phyloP scores from a whole-genome alignment of 2,113 vertebrate species.

The Lethenteron camtschaticum region DNA sequence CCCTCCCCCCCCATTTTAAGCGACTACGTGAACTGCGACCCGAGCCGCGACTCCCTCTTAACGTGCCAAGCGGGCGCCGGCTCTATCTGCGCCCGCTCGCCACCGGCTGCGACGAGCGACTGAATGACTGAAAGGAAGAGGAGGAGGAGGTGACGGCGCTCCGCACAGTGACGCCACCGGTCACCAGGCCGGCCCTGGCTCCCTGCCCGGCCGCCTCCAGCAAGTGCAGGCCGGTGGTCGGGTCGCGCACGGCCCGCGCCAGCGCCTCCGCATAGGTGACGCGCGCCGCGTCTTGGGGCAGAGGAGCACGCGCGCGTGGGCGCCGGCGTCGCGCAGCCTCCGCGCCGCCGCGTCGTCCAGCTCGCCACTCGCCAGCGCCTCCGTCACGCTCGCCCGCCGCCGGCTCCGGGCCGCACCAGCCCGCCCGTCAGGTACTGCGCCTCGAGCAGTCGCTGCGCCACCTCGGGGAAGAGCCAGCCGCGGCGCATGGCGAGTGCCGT shows the following conservation, averaged over 20 bases:
- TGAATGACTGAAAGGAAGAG: too few relatives aligned
- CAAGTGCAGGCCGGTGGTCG: constrained; percentile 54
- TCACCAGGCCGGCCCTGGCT: too few relatives aligned
- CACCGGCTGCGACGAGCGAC: too few relatives aligned
- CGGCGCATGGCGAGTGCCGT: constrained; percentile 35
- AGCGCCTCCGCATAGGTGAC: constrained; percentile 79
- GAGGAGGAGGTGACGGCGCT: too few relatives aligned
- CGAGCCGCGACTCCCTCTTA: too few relatives aligned
- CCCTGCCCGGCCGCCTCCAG: constrained; percentile 37
- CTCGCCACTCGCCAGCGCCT: constrained; percentile 58
- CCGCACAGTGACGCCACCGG: too few relatives aligned
- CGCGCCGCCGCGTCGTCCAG: constrained; percentile 96
- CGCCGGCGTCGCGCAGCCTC: constrained; percentile 62
- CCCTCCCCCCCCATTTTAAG: too few relatives aligned
- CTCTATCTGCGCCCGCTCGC: too few relatives aligned
- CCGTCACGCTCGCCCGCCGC: constrained; percentile 18
- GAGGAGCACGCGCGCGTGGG: constrained; percentile 93
- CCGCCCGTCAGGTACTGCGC: constrained; percentile 31
- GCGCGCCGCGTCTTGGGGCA: constrained; percentile 96
- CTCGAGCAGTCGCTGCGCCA: constrained; percentile 26
- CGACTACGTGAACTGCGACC: too few relatives aligned
- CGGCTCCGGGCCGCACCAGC: constrained; percentile 20
- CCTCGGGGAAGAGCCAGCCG: constrained; percentile 23
- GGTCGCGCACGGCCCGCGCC: constrained; percentile 64
- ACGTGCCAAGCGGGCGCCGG: too few relatives aligned